Conservation (phyloP, 2,888 invertebrate species). For the Leptogaster cylindrica region DNA sequence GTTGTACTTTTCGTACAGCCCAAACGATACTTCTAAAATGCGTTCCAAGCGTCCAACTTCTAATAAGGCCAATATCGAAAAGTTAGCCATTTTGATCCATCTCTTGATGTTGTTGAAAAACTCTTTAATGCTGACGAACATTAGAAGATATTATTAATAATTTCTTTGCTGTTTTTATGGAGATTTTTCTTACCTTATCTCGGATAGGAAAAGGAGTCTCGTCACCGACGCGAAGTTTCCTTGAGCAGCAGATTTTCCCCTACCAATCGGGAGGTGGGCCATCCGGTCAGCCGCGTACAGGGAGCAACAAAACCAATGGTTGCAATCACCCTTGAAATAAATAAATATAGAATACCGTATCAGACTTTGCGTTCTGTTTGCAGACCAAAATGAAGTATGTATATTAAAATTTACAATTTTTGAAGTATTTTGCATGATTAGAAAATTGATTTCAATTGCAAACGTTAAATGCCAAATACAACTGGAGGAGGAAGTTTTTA, state of each 20-base stretch:
- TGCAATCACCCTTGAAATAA: slow-evolving; percentile 79
- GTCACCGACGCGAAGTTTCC: slow-evolving; percentile 93
- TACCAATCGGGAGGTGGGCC: slow-evolving; percentile 80
- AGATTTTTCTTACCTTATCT: slow-evolving; percentile 71
- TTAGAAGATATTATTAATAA: not conserved
- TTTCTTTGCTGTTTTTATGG: not conserved
- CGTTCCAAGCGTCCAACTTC: slow-evolving; percentile 85
- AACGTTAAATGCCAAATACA: no score
- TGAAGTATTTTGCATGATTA: no score
- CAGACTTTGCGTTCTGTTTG: no score
- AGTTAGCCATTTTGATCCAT: slow-evolving; percentile 94
- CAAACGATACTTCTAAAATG: slow-evolving; percentile 91
- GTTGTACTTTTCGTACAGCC: slow-evolving; percentile 91
- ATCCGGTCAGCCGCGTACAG: slow-evolving; percentile 88
- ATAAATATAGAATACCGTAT: no score
- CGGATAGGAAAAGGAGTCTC: slow-evolving; percentile 84
- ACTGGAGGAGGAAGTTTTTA: no score
- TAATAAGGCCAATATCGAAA: slow-evolving; percentile 80
- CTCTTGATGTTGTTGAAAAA: slow-evolving; percentile 94
- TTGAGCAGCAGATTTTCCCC: slow-evolving; percentile 74
- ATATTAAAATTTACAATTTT: no score
- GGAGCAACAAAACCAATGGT: slow-evolving; percentile 95
- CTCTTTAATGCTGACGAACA: slow-evolving; percentile 75
- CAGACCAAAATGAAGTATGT: no score
- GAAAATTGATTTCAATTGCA: no score